Conservation (phyloP, 2,888 invertebrate genomes). For the Polietes domitor region DNA sequence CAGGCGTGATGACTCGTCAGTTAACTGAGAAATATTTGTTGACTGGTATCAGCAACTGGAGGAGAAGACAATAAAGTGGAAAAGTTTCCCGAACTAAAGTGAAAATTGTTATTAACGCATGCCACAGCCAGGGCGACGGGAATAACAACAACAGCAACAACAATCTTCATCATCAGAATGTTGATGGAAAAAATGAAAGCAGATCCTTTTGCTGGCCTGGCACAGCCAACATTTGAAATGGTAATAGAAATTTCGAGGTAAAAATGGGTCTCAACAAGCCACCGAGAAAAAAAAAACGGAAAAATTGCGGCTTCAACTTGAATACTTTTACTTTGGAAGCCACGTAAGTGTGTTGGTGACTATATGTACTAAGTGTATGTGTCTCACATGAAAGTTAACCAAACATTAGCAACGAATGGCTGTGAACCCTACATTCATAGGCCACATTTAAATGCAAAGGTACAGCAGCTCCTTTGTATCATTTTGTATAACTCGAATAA, state of each 20-base stretch:
- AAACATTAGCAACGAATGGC: no score
- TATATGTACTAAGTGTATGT: not conserved
- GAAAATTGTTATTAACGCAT: slow-evolving; percentile 59
- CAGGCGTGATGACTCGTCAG: not conserved
- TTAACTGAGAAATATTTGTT: not conserved
- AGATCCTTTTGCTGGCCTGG: not conserved
- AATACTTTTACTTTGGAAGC: not conserved
- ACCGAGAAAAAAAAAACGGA: not conserved
- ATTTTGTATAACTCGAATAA: no score
- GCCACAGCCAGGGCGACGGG: slow-evolving; percentile 1
- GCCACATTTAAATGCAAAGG: no score
- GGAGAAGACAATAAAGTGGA: slow-evolving; percentile 53
- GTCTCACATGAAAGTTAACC: not conserved
- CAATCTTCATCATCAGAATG: not conserved
- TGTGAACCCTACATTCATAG: no score
- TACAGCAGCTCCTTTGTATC: no score
- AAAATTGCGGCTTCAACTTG: not conserved
- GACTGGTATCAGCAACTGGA: slow-evolving; percentile 27
- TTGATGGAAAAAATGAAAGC: not conserved
- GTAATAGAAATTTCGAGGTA: slow-evolving; percentile 47
- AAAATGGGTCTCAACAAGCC: slow-evolving; percentile 24
- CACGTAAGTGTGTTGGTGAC: not conserved
- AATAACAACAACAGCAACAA: slow-evolving; percentile 8
- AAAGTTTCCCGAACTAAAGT: slow-evolving; percentile 55
- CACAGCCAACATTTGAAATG: slow-evolving; percentile 33